Evolutionary conservation across 2,888 invertebrate species (phyloP).

Genomic region (Tortrix viridana): DNA sequence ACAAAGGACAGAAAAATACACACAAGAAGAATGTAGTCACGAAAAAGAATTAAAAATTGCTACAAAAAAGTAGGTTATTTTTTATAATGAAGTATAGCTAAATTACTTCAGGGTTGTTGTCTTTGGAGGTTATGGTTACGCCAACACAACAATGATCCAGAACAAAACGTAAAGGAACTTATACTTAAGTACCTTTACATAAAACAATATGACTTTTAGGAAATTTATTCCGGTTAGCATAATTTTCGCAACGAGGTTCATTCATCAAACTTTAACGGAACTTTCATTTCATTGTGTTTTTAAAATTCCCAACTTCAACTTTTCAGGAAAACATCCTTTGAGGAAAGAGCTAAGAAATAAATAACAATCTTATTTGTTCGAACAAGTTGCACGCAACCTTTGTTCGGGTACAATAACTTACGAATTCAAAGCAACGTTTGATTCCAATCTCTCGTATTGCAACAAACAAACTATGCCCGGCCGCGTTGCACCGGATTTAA

Average conservation of each 20-base stretch:
- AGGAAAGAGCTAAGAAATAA: slow-evolving; percentile 26
- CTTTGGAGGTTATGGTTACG: too few relatives aligned
- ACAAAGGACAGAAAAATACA: too few relatives aligned
- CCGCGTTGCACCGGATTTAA: slow-evolving; percentile 50
- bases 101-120: too few relatives aligned
- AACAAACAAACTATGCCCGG: slow-evolving; percentile 43
- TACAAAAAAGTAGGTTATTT: too few relatives aligned
- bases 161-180: too few relatives aligned
- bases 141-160: too few relatives aligned
- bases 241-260: neutral
- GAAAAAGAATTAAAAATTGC: too few relatives aligned
- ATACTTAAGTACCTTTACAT: too few relatives aligned
- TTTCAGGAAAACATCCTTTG: slow-evolving; percentile 26
- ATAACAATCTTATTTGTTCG: slow-evolving; percentile 37
- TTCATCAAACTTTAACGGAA: neutral
- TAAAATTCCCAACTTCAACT: slow-evolving; percentile 18
- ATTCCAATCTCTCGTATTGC: slow-evolving; percentile 39
- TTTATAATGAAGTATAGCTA: too few relatives aligned
- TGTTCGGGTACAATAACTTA: slow-evolving; percentile 47
- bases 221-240: neutral
- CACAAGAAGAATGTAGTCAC: too few relatives aligned
- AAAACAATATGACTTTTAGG: too few relatives aligned
- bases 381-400: slow-evolving; percentile 40
- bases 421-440: slow-evolving; percentile 51
- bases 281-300: slow-evolving; percentile 11